Percentiles rank a stretch among this genome's conserved stretches.
Conservation (phyloP, 2,113 vertebrate species). For the Mustela nigripes region DNA sequence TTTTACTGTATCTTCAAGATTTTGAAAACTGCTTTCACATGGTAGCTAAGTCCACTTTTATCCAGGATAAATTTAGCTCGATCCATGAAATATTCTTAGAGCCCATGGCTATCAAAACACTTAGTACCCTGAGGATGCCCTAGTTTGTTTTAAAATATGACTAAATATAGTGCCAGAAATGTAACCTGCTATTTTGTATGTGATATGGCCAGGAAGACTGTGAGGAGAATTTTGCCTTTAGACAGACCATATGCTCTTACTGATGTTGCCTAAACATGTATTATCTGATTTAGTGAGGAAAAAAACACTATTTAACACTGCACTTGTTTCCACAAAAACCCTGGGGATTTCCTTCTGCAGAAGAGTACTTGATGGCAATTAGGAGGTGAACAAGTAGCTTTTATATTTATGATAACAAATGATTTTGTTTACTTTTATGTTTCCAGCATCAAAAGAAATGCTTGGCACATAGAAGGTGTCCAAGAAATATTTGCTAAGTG, state of each 20-base stretch:
- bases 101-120: not conserved
- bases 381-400: conserved; percentile 66
- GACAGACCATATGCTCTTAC: conserved; percentile 64
- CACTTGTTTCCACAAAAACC: conserved; percentile 60
- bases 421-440: conserved; percentile 8
- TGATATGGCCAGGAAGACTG: not conserved
- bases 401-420: conserved; percentile 59
- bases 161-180: not conserved
- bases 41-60: conserved; percentile 36
- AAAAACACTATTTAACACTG: conserved; percentile 45
- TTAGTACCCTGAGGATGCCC: not conserved
- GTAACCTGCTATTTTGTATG: not conserved
- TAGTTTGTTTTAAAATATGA: conserved; percentile 66
- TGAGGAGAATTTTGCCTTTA: conserved; percentile 50
- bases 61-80: conserved; percentile 51
- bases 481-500: conserved; percentile 22
- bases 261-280: not conserved
- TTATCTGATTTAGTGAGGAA: conserved; percentile 57
- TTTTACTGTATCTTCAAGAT: conserved; percentile 29
- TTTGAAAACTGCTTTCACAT: conserved; percentile 33
- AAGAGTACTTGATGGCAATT: conserved; percentile 55
- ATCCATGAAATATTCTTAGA: conserved; percentile 59
- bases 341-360: conserved; percentile 51
- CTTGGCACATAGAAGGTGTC: not conserved
- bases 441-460: conserved; percentile 19